These are phyloP conservation scores for Aphrocallistes beatrix DNA, from an alignment of 37 sponge, comb jelly and placozoan genomes.

Conservation along the genomic window DNA sequence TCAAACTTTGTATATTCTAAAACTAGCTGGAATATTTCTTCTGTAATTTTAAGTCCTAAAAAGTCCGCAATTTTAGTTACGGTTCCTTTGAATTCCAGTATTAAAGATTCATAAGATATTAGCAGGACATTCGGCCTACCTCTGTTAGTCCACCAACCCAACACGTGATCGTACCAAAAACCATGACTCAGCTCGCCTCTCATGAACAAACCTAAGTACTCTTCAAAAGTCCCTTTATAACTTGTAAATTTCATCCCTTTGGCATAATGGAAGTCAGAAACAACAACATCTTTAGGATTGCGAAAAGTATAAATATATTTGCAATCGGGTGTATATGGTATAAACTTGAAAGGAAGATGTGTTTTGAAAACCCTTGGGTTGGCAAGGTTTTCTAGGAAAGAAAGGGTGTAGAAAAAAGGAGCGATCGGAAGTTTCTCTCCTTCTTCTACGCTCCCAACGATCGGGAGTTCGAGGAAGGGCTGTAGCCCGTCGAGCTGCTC, in stretches of 20 bases:
- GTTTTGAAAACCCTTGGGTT: neutral
- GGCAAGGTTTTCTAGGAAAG: neutral
- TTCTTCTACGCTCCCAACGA: neutral
- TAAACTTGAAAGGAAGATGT: neutral
- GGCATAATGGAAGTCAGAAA: neutral
- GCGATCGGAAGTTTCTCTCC: neutral
- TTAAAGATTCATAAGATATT: neutral
- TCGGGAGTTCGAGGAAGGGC: neutral
- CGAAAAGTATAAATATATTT: neutral
- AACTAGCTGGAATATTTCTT: neutral
- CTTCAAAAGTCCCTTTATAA: neutral
- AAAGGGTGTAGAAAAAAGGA: neutral
- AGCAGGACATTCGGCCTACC: neutral
- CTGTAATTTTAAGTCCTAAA: neutral
- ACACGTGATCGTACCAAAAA: neutral
- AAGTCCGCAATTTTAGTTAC: neutral
- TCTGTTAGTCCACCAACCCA: neutral
- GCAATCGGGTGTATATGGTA: neutral
- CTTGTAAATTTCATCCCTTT: neutral
- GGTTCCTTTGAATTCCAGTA: neutral
- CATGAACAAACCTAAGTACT: conserved; percentile 2
- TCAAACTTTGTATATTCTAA: neutral
- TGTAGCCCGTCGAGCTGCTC: neutral
- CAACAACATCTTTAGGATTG: conserved; percentile 6
- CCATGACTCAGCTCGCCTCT: neutral